Evolutionary conservation across 1,140 invertebrate species (phyloP).

Genomic region (Leptinotarsa undecemlineata): DNA sequence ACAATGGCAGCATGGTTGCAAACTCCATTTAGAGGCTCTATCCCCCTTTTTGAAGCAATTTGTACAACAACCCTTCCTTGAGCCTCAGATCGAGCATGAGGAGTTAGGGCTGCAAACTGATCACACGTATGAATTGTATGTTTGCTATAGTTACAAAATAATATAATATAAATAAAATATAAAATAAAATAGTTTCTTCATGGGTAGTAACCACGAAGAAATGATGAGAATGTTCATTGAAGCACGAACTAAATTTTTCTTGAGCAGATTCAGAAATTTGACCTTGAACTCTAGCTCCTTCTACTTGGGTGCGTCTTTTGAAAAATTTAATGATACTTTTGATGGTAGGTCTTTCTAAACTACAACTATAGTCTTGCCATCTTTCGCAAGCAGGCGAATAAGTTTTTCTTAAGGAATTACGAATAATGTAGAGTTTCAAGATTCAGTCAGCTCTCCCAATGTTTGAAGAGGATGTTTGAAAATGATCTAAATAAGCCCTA

Average conservation of each 20-base stretch:
- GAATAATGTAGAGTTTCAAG: neutral
- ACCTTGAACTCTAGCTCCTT: neutral
- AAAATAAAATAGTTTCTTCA: too few relatives aligned
- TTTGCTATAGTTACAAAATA: neutral
- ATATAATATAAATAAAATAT: too few relatives aligned
- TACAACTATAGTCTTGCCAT: neutral
- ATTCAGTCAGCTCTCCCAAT: neutral
- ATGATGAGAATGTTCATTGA: neutral
- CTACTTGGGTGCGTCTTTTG: neutral
- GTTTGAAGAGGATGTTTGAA: neutral
- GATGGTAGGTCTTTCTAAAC: neutral
- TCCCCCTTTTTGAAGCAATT: neutral
- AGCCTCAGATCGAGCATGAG: neutral
- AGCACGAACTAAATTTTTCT: neutral
- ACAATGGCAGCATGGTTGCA: neutral
- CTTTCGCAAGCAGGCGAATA: neutral
- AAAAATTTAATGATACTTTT: neutral
- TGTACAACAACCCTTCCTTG: neutral
- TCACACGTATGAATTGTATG: neutral
- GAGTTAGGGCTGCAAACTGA: neutral
- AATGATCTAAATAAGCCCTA: neutral
- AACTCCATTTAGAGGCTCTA: neutral
- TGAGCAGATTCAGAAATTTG: neutral
- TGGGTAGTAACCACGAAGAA: neutral
- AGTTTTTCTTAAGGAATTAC: neutral